A percentile compares a stretch with the other conserved stretches of the same genome.
phyloP scores from a whole-genome alignment of 2,113 vertebrate genomes.

The Caretta caretta region DNA sequence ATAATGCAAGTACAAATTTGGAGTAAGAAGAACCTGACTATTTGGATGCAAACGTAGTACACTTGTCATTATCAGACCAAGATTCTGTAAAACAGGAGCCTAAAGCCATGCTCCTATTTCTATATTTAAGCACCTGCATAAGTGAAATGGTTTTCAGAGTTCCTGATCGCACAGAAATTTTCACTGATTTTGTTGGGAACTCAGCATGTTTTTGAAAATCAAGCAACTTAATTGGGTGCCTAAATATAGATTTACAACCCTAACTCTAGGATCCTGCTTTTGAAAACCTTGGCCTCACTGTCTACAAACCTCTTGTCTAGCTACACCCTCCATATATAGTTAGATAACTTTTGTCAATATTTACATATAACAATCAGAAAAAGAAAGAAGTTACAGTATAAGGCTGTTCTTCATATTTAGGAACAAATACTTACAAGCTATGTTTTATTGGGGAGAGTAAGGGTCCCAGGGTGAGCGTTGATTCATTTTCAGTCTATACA shows the following conservation, averaged over 20 bases:
- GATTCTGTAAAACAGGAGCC: too few species aligned
- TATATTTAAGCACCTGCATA: not conserved
- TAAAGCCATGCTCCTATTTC: not conserved
- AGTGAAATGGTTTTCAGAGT: not conserved
- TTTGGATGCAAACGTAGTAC: too few species aligned
- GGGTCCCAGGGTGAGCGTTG: rapidly evolving
- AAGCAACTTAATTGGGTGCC: not conserved
- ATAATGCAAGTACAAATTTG: not conserved
- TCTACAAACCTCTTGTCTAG: not conserved
- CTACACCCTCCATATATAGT: rapidly evolving
- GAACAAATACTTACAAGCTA: not conserved
- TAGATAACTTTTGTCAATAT: rapidly evolving
- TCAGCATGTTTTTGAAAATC: not conserved
- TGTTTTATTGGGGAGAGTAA: not conserved
- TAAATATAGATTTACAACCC: not conserved
- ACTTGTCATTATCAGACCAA: too few species aligned
- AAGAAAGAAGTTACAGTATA: not conserved
- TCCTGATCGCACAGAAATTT: not conserved
- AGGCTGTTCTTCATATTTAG: not conserved
- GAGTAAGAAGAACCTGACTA: not conserved
- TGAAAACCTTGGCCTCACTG: not conserved
- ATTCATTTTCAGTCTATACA: rapidly evolving
- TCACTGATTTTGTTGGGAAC: not conserved
- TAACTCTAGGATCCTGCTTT: not conserved
- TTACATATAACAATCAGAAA: not conserved